A percentile compares a stretch with the other conserved stretches of the same genome.
phyloP scores from a whole-genome alignment of 2,888 invertebrate genomes.

The Tineola bisselliella region DNA sequence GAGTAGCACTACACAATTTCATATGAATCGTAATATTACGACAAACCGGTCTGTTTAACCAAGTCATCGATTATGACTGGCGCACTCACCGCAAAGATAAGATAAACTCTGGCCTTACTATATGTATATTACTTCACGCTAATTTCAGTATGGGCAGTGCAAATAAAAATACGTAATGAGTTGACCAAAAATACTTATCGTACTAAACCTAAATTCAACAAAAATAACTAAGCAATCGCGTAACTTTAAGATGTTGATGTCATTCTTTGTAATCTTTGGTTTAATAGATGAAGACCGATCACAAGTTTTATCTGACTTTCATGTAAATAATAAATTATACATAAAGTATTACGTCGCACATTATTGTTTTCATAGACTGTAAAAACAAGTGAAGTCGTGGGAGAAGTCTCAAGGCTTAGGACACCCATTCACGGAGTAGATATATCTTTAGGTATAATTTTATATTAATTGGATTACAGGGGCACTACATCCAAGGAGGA shows the following conservation, averaged over 20 bases:
- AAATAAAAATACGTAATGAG: not conserved
- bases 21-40: no score
- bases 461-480: no score
- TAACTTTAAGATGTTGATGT: not conserved
- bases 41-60: constrained; percentile 15
- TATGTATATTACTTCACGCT: not conserved
- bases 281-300: not conserved
- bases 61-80: constrained; percentile 5
- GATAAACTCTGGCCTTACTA: constrained; percentile 6
- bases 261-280: not conserved
- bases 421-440: no score
- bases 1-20: not conserved
- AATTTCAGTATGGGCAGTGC: not conserved
- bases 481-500: no score
- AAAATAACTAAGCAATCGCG: not conserved
- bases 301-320: not conserved
- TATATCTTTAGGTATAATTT: no score
- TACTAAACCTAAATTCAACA: not conserved
- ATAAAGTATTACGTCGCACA: not conserved
- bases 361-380: not conserved
- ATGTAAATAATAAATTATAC: not conserved
- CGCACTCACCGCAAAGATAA: not conserved
- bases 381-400: no score
- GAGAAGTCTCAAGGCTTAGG: no score
- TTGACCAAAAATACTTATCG: not conserved